Evolutionary conservation across 2,797 vertebrate genomes (phyloP), one percentile per base, ranked within the genome.

Genomic region (Monodelphis domestica): DNA sequence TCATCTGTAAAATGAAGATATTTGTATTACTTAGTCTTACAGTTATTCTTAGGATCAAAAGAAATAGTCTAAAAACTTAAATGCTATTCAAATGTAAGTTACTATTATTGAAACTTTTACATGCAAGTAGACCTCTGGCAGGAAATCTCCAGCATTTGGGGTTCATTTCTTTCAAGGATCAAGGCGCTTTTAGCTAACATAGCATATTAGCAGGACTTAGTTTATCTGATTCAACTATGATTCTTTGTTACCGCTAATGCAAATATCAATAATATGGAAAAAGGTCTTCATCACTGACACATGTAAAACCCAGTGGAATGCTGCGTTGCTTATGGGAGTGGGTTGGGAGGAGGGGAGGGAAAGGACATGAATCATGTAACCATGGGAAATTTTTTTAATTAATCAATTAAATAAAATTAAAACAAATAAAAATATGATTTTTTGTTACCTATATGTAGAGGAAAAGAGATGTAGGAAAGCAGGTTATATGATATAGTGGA

Each of bases 21-120:
- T 70, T 54, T 17, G 30, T 33, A 90, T 52, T 56, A 7, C 10
- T 7, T 17, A 11, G n/a, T 33, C 26, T 5, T 5, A 4, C 87
- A 88, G 54, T 45, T 91, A 50, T 91, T 63, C 4, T 17, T 93
- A 78, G 29, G 45, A 51, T 57, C 87, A 78, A 91, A 95, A 89
- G 51, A 90, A 51, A 54, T 70, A 84, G 21, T 89, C 2, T 29
- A 28, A 93, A 84, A 4, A 56, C 70, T 30, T 89, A 12, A n/a
- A 87, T 38, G 17, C n/a, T 87, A 88, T 17, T 3, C 91, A 52
- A 89, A 9, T 50, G 45, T 45, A 78, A 45, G 38, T 78, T 78
- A 45, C 78, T 78, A 78, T 78, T 26, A 70, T n/a, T 14, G 17
- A 38, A n/a, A 70, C 33, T 70, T 63, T 70, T 70, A 70, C 14